Conservation (phyloP, 2,113 vertebrate genomes). For the Corapipo altera region DNA sequence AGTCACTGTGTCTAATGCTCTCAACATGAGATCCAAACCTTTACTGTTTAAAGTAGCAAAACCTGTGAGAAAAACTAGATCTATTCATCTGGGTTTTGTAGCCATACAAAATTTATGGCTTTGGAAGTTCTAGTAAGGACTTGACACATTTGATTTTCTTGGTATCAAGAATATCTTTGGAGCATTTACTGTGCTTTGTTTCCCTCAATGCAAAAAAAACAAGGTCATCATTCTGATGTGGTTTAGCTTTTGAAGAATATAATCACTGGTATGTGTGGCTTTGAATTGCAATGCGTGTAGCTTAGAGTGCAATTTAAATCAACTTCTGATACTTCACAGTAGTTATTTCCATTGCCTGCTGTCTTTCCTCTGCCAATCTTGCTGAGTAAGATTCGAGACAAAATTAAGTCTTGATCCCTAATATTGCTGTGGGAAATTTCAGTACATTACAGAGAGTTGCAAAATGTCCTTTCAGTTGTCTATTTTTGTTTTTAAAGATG, state of each 20-base stretch:
- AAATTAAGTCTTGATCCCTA: background rate
- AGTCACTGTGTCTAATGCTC: background rate
- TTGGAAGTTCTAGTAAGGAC: background rate
- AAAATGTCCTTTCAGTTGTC: background rate
- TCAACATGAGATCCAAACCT: accelerated
- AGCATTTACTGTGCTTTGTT: background rate
- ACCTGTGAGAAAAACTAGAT: background rate
- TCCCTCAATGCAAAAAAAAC: background rate
- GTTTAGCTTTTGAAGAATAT: background rate
- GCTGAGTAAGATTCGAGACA: background rate
- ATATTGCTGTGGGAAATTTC: background rate
- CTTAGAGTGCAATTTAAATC: background rate
- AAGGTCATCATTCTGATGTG: background rate
- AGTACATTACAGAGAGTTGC: background rate
- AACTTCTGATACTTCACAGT: background rate
- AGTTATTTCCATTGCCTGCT: background rate
- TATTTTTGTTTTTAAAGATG: background rate
- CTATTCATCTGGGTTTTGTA: background rate
- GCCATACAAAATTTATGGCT: background rate
- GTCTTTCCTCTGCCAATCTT: background rate
- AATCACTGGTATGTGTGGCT: background rate
- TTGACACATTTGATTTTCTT: background rate
- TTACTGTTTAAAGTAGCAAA: background rate
- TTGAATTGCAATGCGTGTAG: background rate
- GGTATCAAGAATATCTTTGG: background rate